These are phyloP conservation scores for Turritopsis rubra DNA, from an alignment of 30 jellyfish, hydroid and myxozoan species.

Conservation along the genomic window DNA sequence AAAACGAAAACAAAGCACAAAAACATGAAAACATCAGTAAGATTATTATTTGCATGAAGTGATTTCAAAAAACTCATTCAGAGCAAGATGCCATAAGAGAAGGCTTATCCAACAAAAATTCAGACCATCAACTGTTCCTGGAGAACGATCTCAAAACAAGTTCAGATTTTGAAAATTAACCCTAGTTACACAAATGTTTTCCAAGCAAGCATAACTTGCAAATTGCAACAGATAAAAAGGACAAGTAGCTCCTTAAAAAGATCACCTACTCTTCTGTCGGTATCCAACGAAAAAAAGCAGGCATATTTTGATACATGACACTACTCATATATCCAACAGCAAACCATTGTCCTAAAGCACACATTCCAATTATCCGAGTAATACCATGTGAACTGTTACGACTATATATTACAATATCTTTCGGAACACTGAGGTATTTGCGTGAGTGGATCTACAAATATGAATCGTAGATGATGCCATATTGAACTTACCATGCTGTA, in stretches of 20 bases:
- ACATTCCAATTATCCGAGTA: constrained; percentile 6
- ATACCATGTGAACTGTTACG: background rate
- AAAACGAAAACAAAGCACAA: background rate
- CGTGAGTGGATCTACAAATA: background rate
- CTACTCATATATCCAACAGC: constrained; percentile 6
- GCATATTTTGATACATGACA: constrained; percentile 19
- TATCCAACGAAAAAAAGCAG: constrained; percentile 27
- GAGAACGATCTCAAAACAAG: no score
- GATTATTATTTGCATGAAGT: no score
- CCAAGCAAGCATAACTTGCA: background rate
- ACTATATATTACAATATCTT: constrained; percentile 15
- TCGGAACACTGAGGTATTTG: constrained; percentile 12
- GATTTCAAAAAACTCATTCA: no score
- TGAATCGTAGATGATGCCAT: no score
- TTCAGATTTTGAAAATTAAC: no score
- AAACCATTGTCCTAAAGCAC: constrained; percentile 25
- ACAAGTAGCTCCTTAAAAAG: background rate
- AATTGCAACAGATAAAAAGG: background rate
- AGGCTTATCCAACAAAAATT: no score
- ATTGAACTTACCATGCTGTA: no score
- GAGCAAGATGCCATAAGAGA: no score
- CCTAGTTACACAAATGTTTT: no score
- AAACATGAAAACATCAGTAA: background rate
- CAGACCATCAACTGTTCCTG: no score
- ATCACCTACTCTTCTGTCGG: constrained; percentile 18